Base-by-base conservation (phyloP, 2,113 vertebrate genomes). In the Toxostoma redivivum region DNA sequence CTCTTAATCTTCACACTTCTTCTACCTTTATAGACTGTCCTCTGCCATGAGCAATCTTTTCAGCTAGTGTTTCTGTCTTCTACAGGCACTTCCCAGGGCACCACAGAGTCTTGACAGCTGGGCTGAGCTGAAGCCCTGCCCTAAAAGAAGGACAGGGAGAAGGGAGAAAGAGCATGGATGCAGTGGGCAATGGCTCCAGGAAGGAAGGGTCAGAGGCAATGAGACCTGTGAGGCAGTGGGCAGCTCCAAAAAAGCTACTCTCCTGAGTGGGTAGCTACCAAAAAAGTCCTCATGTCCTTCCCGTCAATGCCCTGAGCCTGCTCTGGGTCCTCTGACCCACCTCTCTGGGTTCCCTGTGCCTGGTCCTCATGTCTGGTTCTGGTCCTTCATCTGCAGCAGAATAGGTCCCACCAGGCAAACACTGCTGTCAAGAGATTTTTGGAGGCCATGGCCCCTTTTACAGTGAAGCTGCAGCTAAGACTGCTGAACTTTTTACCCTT, bases 231-330 rank as follows among this genome's bases (percentile, higher is more conserved):
- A 45, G 15, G 12, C 18, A 78, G 11, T 2, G 7, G 20, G 18
- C 30, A 51, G 23, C 0, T 4, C 33, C 8, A 48, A 60, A 47
- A 74, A 77, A 10, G 20, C 30, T 62, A 23, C 4, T 47, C 7
- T 35, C 20, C 62, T 1, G 1, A 60, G 23, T 3, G 6, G 25
- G 23, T 22, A 67, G 30, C 1, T 3, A 51, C 48, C 11, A 44
- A 56, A 38, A 58, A 77, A 6, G 24, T 3, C 73, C 11, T 16
- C 9, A 24, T 0, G 0, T 60, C 37, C 56, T 57, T 38, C 28
- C 6, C n/a, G 35, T 24, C 2, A 0, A 53, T n/a, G 37, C 10
- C 48, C 44, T 0, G 0, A 45, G 15, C 5, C 37, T 3, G 0
- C 30, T 7, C 56, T 69, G 37, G 3, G 5, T 11, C 12, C 14